Percentiles rank a stretch among this genome's conserved stretches.
These are phyloP conservation scores for Phthorimaea operculella DNA, from an alignment of 1,140 invertebrate genomes.

Conservation along the genomic window DNA sequence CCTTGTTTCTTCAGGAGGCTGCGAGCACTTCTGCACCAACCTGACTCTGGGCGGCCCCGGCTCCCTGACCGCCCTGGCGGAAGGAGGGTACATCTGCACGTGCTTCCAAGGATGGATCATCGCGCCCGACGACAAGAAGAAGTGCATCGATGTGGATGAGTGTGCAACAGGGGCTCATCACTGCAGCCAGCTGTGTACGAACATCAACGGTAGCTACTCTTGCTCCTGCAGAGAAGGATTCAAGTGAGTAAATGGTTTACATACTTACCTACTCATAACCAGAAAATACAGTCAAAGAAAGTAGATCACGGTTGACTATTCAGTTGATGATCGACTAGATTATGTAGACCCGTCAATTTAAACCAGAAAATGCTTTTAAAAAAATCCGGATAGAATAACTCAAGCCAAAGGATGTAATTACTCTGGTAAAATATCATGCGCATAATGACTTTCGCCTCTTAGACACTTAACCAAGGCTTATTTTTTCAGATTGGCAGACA, in stretches of 20 bases:
- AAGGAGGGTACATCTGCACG: constrained; percentile 86
- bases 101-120: constrained; percentile 90
- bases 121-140: constrained; percentile 77
- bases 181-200: constrained; percentile 92
- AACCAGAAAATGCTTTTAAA: too few relatives aligned
- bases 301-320: too few relatives aligned
- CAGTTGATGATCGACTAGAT: too few relatives aligned
- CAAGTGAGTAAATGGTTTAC: constrained; percentile 43
- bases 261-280: not conserved
- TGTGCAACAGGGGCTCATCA: constrained; percentile 84
- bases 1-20: constrained; percentile 75
- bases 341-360: too few relatives aligned
- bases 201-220: constrained; percentile 91
- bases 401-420: too few relatives aligned
- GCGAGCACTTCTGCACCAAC: constrained; percentile 91
- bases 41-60: constrained; percentile 71
- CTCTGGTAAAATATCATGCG: not conserved
- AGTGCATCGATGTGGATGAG: constrained; percentile 91
- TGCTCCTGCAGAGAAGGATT: constrained; percentile 91
- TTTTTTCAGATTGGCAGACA: constrained; percentile 71
- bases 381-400: too few relatives aligned
- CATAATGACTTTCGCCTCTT: not conserved
- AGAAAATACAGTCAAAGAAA: too few relatives aligned
- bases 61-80: constrained; percentile 31
- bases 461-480: not conserved